A percentile compares a stretch with the other conserved stretches of the same genome.
Evolutionary conservation across 92 coral and sea anemone genomes (phyloP).

Genomic region (Siderastrea radians): DNA sequence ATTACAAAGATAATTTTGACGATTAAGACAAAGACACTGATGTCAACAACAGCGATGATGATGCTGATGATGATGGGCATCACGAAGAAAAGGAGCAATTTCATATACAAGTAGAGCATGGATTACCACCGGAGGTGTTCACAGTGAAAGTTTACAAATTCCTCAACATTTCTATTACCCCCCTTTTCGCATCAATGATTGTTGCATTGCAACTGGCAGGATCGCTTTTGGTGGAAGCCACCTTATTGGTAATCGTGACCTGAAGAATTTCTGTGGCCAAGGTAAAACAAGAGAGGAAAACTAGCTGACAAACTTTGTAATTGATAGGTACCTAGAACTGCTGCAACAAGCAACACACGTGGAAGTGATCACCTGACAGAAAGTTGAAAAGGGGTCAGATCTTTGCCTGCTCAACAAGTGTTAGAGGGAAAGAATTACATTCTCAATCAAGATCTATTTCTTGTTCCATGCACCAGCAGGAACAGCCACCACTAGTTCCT

Average conservation of each 20-base stretch:
- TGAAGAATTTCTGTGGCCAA: constrained; percentile 46
- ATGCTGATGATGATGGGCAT: background rate
- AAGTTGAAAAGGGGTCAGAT: constrained; percentile 59
- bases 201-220: constrained; percentile 46
- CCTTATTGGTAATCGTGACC: constrained; percentile 11
- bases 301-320: constrained; percentile 58
- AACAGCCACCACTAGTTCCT: constrained; percentile 69
- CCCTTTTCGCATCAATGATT: constrained; percentile 31
- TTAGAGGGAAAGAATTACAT: constrained; percentile 23
- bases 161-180: constrained; percentile 45
- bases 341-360: constrained; percentile 37
- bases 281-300: constrained; percentile 59
- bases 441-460: constrained; percentile 57
- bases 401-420: constrained; percentile 31
- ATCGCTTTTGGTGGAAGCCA: constrained; percentile 34
- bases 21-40: background rate
- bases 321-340: constrained; percentile 40
- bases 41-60: background rate
- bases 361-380: constrained; percentile 48
- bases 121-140: constrained; percentile 19
- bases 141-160: constrained; percentile 2
- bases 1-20: background rate
- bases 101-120: background rate
- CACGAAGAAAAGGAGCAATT: constrained; percentile 16
- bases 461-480: constrained; percentile 45